Base-by-base conservation (phyloP, 2,797 vertebrate genomes). In the Pangasius mekongensis region DNA sequence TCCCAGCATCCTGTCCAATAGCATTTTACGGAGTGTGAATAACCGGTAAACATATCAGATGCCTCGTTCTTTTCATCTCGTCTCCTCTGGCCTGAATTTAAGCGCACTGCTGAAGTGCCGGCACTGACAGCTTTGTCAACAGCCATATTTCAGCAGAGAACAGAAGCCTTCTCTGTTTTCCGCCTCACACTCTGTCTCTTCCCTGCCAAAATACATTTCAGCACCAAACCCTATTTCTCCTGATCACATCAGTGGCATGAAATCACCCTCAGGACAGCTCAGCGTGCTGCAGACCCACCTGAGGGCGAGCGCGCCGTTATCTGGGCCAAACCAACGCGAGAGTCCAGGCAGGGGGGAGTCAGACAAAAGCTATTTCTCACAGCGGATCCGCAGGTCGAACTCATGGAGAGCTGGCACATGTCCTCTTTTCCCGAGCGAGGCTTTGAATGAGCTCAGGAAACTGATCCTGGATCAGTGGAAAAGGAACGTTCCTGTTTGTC, bases 111-210 rank as follows among this genome's bases (percentile, higher is more conserved):
- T 93, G 93, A 94, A 96, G 95, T 94, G 93, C 47, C 47, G n/a
- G 27, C 47, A 36, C 8, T 78, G 74, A 78, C 74, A 54, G 49
- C n/a, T 78, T 54, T 22, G 14, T 78, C 47, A 78, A 78, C 95
- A 94, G 94, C 94, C 93, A 94, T 94, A 95, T 96, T 95, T 95
- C 95, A 95, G 94, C 90, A 91, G 84, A 94, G 95, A 96, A 95
- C 95, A 96, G 94, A 95, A 95, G 92, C 94, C 94, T 94, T 94
- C 95, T 95, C 93, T 95, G 94, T 94, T 94, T 84, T 66, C 74
- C 11, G 39, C 66, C 78, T 52, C 83, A 92, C 91, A 91, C 93
- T 91, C 89, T 88, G 89, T 91, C 92, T 87, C 90, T 90, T 92
- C 39, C 92, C 88, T 86, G 67, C 82, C 73, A 92, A 83, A 88